Conservation (phyloP, 2,797 vertebrate genomes). For the Capromys pilorides region DNA sequence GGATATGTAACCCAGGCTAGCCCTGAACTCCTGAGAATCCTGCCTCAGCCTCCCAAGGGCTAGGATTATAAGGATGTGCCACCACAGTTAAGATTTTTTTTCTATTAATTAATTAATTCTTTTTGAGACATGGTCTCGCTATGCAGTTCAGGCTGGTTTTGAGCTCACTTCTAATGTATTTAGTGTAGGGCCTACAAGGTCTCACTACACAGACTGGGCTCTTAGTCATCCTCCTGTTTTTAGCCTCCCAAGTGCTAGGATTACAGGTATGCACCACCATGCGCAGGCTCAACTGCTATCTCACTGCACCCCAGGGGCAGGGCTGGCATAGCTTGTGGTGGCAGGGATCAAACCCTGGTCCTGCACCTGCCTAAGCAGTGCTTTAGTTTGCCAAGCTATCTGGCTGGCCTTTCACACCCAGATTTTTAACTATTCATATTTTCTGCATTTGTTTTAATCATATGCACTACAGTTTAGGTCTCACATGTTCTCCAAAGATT, state of each 20-base stretch:
- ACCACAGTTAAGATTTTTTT: not conserved
- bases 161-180: not conserved
- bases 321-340: too few relatives aligned
- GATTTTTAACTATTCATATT: not conserved
- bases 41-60: too few relatives aligned
- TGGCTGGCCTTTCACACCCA: not conserved
- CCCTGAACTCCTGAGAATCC: too few relatives aligned
- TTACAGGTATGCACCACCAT: not conserved
- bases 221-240: not conserved
- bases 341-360: too few relatives aligned
- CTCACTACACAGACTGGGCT: too few relatives aligned
- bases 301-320: too few relatives aligned
- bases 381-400: too few relatives aligned
- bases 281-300: too few relatives aligned
- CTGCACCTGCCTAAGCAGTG: too few relatives aligned
- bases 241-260: not conserved
- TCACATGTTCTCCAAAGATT: not conserved
- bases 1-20: too few relatives aligned
- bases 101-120: not conserved
- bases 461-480: not conserved
- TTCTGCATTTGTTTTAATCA: not conserved
- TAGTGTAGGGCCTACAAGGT: too few relatives aligned
- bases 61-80: too few relatives aligned
- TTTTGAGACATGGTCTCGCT: not conserved
- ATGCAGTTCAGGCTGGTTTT: not conserved